A percentile compares a stretch with the other conserved stretches of the same genome.
Evolutionary conservation across 2,113 vertebrate genomes (phyloP).

Genomic region (Tenrec ecaudatus): DNA sequence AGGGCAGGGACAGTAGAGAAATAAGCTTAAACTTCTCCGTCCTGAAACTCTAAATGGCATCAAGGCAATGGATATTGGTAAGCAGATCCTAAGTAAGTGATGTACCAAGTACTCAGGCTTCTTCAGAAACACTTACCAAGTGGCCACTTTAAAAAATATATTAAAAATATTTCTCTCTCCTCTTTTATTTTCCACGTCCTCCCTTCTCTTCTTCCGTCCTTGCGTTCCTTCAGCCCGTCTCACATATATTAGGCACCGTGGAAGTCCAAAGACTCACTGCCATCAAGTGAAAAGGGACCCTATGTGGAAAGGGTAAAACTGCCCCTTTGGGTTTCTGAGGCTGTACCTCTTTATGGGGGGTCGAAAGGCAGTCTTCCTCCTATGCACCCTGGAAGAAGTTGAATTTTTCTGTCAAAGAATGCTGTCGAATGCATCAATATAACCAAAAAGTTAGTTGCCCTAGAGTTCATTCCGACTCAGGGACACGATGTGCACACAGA

Average conservation of each 20-base stretch:
- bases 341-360: too few relatives aligned
- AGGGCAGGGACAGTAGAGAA: fast-evolving
- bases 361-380: too few relatives aligned
- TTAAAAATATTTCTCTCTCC: neutral
- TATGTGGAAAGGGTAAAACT: too few relatives aligned
- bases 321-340: too few relatives aligned
- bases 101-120: neutral
- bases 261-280: too few relatives aligned
- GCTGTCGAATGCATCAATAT: neutral
- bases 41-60: neutral
- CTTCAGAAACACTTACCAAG: neutral
- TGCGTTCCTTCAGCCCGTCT: neutral
- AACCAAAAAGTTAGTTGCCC: neutral
- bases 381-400: neutral
- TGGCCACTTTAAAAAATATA: neutral
- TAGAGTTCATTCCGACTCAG: too few relatives aligned
- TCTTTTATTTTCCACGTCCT: neutral
- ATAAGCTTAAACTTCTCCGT: constrained; percentile 45
- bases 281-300: too few relatives aligned
- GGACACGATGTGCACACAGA: too few relatives aligned
- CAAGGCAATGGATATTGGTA: neutral
- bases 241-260: neutral
- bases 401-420: constrained; percentile 3
- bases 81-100: neutral
- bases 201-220: neutral